Evolutionary conservation across 2,113 vertebrate genomes (phyloP).

Genomic region (Nyctibius bracteatus): DNA sequence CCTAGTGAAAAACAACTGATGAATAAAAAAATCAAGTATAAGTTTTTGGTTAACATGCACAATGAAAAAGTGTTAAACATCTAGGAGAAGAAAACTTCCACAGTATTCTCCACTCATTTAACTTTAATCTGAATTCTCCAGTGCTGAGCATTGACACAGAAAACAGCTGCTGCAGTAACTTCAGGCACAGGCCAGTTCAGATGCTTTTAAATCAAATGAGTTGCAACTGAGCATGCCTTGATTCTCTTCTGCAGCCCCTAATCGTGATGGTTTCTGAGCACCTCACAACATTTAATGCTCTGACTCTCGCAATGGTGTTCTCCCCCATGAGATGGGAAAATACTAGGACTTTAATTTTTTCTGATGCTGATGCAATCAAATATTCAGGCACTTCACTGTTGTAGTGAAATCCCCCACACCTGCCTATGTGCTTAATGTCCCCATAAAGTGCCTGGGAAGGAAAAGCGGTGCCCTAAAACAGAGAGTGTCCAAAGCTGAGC

Average conservation of each 20-base stretch:
- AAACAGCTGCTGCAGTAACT: not conserved
- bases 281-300: not conserved
- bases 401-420: not conserved
- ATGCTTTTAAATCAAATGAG: not conserved
- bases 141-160: not conserved
- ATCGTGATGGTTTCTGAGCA: not conserved
- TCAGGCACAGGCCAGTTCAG: not conserved
- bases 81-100: not conserved
- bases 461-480: not conserved
- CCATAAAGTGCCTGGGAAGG: not conserved
- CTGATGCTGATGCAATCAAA: not conserved
- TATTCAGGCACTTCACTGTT: accelerated
- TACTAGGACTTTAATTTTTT: not conserved
- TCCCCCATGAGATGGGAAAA: not conserved
- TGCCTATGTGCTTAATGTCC: not conserved
- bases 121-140: not conserved
- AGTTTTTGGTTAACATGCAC: not conserved
- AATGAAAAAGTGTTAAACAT: not conserved
- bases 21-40: not conserved
- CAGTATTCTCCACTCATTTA: not conserved
- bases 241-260: not conserved
- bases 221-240: not conserved
- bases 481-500: not conserved
- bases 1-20: not conserved
- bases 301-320: not conserved